Evolutionary conservation across 2,797 vertebrate species (phyloP), one percentile per base, ranked within the genome.

Genomic region (Sebastes trivittatus): DNA sequence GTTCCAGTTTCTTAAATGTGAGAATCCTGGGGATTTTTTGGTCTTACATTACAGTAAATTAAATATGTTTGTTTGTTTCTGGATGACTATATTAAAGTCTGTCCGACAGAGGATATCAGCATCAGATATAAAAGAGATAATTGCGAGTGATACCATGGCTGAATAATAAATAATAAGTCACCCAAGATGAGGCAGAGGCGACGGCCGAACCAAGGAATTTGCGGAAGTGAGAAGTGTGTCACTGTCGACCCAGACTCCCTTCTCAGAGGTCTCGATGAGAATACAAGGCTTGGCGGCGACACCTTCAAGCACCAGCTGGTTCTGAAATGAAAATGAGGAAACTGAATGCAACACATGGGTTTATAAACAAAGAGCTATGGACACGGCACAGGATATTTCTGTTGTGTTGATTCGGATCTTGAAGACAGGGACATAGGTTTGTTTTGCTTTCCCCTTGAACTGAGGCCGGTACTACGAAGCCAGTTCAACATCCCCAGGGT

Each of bases 181-280:
- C 97, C 96, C 96, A 75, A 97, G 93, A n/a, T 93, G 94, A 79
- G 97, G 97, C 78, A 97, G 83, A 90, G 96, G 96, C 1, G 96
- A 96, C 11, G 95, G 94, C 72, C 87, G 96, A 90, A 96, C 94
- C 83, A 94, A 95, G 84, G 97, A 90, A 49, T 95, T 95, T 90
- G 93, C 94, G 87, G 96, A 96, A 30, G 93, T 89, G 72, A 95
- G 95, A 58, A 93, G 94, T 68, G 93, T 93, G 63, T 96, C 95
- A 9, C 56, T 38, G 18, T 94, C 91, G 10, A 92, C 89, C 67
- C 87, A 75, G 5, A 87, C 70, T 77, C 93, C 94, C 88, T 97
- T 97, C 88, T 97, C 95, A 36, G 96, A 95, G 0, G 96, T 95
- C 90, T 96, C 95, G 75, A 95, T 94, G 72, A 96, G 93, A 73